These are phyloP conservation scores for Lysandra bellargus DNA, from an alignment of 2,888 invertebrate genomes.

Conservation along the genomic window DNA sequence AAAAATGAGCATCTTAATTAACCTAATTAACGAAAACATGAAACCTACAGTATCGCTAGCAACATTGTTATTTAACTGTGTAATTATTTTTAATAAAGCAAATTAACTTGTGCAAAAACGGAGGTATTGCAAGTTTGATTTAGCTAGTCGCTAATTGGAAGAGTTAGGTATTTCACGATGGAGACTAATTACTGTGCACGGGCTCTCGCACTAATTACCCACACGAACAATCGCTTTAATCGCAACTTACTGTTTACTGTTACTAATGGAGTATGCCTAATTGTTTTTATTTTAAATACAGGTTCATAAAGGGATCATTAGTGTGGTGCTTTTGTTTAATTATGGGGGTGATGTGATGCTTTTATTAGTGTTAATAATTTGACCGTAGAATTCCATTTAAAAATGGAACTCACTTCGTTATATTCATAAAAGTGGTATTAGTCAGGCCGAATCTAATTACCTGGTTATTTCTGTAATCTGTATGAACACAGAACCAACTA, in stretches of 20 bases:
- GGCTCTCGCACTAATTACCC: constrained; percentile 67
- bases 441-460: not conserved
- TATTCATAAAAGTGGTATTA: not conserved
- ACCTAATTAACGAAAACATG: constrained; percentile 14
- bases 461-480: not conserved
- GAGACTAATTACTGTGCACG: constrained; percentile 65
- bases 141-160: constrained; percentile 61
- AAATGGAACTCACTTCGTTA: not conserved
- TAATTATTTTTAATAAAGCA: constrained; percentile 22
- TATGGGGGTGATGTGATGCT: not conserved
- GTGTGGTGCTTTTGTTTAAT: not conserved
- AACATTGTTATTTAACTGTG: constrained; percentile 12
- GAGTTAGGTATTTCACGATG: constrained; percentile 61
- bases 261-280: constrained; percentile 25
- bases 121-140: constrained; percentile 38
- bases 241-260: constrained; percentile 39
- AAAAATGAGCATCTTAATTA: not conserved
- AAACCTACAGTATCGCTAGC: not conserved
- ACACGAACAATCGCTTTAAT: constrained; percentile 55
- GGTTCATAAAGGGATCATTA: not conserved
- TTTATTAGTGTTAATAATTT: not conserved
- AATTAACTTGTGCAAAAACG: constrained; percentile 27
- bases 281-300: not conserved
- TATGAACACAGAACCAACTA: not conserved
- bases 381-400: not conserved